Base-by-base conservation (phyloP, 2,888 invertebrate species). In the Scaptomyza polygonia region DNA sequence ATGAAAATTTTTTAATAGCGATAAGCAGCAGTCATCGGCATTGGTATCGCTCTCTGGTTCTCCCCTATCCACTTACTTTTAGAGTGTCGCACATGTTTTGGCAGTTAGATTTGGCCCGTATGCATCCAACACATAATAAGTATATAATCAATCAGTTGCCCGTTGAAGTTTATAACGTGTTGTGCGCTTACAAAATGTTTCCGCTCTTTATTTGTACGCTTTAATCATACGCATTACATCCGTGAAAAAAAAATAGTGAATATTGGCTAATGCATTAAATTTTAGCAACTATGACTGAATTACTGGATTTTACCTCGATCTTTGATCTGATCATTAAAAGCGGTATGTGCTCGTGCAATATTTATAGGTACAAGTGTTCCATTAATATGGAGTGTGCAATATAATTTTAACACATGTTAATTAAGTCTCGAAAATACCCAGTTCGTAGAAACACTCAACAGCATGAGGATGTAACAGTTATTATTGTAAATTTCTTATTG, bases 251-350 rank as follows among this genome's bases (percentile, higher is more conserved):
- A 18, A 56, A 43, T 34, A 45, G 66, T 61, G 43, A 8, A 61
- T 47, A 58, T 43, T 29, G 29, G 40, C 53, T 56, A 57, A 55
- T 34, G 21, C 42, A 53, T 36, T 21, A 27, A 49, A 18, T 58
- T 68, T 68, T 42, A 44, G 75, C 56, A 9, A 39, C 39, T 8
- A 84, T 87, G 83, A 76, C 88, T 34, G 82, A 84, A 65, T 56
- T 59, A n/a, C 49, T 88, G 45, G 72, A 88, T 49, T 84, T 84
- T 66, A 79, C 73, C 36, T 49, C 79, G 86, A 84, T 88, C 86
- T 84, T 87, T 87, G 84, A 88, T 76, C 86, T 84, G 61, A 87
- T 84, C 52, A 78, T 84, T 36, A 44, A 85, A 67, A 73, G 89
- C 57, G 88, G 84, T 84, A 72, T 43, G 88, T 86, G 16, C 8